Conservation (phyloP, 1,140 invertebrate species). For the Pseudomyrmex dendroicus region DNA sequence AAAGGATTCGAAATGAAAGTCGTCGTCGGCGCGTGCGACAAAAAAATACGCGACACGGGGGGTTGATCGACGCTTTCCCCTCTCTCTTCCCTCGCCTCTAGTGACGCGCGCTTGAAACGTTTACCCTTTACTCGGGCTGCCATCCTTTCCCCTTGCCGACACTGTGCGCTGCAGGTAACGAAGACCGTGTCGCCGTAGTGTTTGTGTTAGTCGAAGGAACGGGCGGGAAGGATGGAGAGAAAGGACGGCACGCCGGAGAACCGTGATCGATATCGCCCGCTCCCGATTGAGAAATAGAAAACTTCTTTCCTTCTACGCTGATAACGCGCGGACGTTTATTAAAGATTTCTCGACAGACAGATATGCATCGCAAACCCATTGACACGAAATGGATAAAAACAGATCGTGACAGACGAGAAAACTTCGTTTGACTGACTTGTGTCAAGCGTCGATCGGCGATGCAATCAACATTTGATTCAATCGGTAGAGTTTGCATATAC, state of each 20-base stretch:
- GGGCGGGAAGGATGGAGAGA: neutral
- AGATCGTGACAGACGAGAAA: neutral
- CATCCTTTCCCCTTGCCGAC: slow-evolving; percentile 34
- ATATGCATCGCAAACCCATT: slow-evolving; percentile 15
- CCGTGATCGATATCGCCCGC: slow-evolving; percentile 56
- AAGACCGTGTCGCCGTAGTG: slow-evolving; percentile 56
- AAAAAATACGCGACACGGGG: slow-evolving; percentile 32
- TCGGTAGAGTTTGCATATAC: neutral
- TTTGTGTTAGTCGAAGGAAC: slow-evolving; percentile 48
- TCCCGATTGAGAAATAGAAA: slow-evolving; percentile 60
- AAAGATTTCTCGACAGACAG: slow-evolving; percentile 24
- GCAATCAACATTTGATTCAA: slow-evolving; percentile 29
- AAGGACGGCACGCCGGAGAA: neutral
- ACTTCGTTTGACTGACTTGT: slow-evolving; percentile 26
- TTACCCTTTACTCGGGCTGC: slow-evolving; percentile 58
- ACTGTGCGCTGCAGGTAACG: slow-evolving; percentile 54
- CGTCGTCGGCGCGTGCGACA: slow-evolving; percentile 1
- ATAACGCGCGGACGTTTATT: slow-evolving; percentile 57
- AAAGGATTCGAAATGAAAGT: slow-evolving; percentile 33
- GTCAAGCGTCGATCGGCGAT: slow-evolving; percentile 10
- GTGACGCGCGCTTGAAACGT: slow-evolving; percentile 51
- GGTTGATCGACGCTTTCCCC: slow-evolving; percentile 54
- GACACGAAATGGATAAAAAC: slow-evolving; percentile 5
- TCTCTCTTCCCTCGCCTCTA: neutral
- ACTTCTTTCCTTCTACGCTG: slow-evolving; percentile 20